Evolutionary conservation across 2,888 invertebrate species (phyloP).

Genomic region (Fragum sueziense): DNA sequence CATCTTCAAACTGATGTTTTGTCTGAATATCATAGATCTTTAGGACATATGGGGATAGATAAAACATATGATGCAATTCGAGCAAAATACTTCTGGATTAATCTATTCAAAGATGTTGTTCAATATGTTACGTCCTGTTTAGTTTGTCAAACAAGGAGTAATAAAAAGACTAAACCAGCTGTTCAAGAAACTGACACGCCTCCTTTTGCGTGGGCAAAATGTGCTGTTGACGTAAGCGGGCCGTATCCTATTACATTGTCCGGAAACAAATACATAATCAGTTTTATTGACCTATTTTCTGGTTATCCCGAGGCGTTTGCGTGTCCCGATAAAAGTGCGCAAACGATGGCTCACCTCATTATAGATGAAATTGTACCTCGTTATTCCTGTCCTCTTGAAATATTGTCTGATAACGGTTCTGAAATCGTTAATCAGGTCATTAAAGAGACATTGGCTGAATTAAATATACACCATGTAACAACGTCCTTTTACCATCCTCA

Average conservation of each 20-base stretch:
- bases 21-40: not conserved
- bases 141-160: not conserved
- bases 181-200: slow-evolving; percentile 3
- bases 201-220: not conserved
- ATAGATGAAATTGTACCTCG: slow-evolving; percentile 32
- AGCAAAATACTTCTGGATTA: not conserved
- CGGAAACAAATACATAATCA: not conserved
- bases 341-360: slow-evolving; percentile 29
- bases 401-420: slow-evolving; percentile 38
- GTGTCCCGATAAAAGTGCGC: slow-evolving; percentile 27
- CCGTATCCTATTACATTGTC: not conserved
- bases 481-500: slow-evolving; percentile 27
- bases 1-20: not conserved
- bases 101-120: slow-evolving; percentile 1
- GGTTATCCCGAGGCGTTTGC: slow-evolving; percentile 31
- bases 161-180: not conserved
- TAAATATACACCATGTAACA: slow-evolving; percentile 33
- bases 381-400: slow-evolving; percentile 31
- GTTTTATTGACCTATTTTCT: slow-evolving; percentile 17
- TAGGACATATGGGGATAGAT: not conserved
- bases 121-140: not conserved
- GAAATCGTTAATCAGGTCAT: slow-evolving; percentile 24
- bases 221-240: slow-evolving; percentile 20
- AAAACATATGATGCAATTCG: not conserved
- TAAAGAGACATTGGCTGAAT: slow-evolving; percentile 20